Conservation (phyloP, 2,888 invertebrate species). For the Erebia epiphron region DNA sequence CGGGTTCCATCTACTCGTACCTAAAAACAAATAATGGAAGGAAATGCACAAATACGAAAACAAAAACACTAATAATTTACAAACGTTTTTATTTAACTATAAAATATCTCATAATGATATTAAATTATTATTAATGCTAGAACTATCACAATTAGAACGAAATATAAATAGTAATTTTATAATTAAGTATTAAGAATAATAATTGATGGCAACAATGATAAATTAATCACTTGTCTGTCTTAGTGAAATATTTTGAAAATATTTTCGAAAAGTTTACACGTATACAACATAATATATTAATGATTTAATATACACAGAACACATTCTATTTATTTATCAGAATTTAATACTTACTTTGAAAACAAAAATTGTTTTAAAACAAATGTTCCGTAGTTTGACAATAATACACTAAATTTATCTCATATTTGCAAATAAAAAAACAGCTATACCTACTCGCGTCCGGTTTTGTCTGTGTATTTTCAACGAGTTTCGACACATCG, state of each 20-base stretch:
- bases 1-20: too few relatives aligned
- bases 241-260: too few relatives aligned
- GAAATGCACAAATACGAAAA: not conserved
- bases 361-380: too few relatives aligned
- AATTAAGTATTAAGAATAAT: too few relatives aligned
- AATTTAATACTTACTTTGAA: too few relatives aligned
- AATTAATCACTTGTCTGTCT: not conserved
- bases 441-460: not conserved
- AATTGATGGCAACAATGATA: conserved; percentile 1
- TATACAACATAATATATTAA: too few relatives aligned
- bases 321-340: too few relatives aligned
- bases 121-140: conserved; percentile 1
- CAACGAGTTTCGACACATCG: too few relatives aligned
- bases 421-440: not conserved
- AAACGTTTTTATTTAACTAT: conserved; percentile 11
- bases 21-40: not conserved
- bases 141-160: conserved; percentile 2
- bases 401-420: not conserved
- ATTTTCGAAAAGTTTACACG: too few relatives aligned
- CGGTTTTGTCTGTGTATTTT: not conserved
- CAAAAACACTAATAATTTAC: not conserved
- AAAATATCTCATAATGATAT: not conserved
- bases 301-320: too few relatives aligned
- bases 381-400: too few relatives aligned
- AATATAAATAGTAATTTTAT: conserved; percentile 3